These are phyloP conservation scores for Melinaea menophilus DNA, from an alignment of 2,888 invertebrate species.

Conservation along the genomic window DNA sequence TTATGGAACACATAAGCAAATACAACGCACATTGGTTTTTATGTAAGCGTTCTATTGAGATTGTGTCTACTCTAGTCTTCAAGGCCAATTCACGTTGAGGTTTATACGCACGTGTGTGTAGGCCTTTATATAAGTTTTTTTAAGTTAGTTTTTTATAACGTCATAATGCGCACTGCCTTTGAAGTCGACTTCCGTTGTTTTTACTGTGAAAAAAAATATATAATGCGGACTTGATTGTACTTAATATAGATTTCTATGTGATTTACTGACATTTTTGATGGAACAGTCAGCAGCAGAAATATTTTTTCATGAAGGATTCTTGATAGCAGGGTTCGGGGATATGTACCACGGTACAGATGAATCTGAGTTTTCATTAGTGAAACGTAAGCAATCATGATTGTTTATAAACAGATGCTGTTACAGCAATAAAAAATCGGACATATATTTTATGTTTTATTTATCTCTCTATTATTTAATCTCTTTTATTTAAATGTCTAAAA, in stretches of 20 bases:
- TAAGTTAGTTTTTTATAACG: slow-evolving; percentile 44
- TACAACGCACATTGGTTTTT: slow-evolving; percentile 39
- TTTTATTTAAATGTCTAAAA: background rate
- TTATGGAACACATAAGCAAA: background rate
- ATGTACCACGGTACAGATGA: slow-evolving; percentile 52
- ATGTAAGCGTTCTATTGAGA: slow-evolving; percentile 40
- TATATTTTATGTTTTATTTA: slow-evolving; percentile 14
- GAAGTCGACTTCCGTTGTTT: slow-evolving; percentile 48
- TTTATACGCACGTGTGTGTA: slow-evolving; percentile 36
- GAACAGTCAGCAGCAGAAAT: slow-evolving; percentile 39
- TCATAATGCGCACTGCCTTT: slow-evolving; percentile 53
- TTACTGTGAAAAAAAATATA: slow-evolving; percentile 18
- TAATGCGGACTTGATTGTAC: slow-evolving; percentile 47
- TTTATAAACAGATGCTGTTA: slow-evolving; percentile 72
- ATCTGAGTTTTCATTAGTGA: slow-evolving; percentile 68
- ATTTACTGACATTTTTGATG: slow-evolving; percentile 34
- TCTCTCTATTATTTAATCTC: background rate
- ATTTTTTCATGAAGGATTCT: slow-evolving; percentile 45
- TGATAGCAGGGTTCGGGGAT: slow-evolving; percentile 27
- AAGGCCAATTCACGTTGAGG: slow-evolving; percentile 33
- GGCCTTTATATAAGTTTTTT: slow-evolving; percentile 49
- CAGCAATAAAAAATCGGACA: slow-evolving; percentile 75
- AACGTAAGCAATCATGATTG: slow-evolving; percentile 69
- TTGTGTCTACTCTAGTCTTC: slow-evolving; percentile 55
- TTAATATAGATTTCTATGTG: slow-evolving; percentile 61